Base-by-base conservation (phyloP, 2,113 vertebrate species). In the Syrmaticus mikado region DNA sequence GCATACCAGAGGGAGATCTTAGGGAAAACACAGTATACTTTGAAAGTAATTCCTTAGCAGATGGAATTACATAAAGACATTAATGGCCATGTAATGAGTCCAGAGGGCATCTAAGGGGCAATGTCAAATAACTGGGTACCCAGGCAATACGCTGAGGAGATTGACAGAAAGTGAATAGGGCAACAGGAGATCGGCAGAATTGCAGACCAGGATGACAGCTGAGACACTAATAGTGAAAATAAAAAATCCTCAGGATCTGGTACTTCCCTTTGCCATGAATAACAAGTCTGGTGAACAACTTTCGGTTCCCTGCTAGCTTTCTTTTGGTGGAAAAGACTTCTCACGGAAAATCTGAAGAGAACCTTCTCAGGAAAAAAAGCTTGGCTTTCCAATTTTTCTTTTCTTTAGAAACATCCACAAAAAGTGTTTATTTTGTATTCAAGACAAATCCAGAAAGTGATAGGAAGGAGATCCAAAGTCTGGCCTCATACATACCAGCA, bases 71-170 rank as follows among this genome's bases (percentile, higher is more conserved):
- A 86, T n/a, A 65, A 61, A 83, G 82, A 94, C 87, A 81, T 92
- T 91, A 61, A 92, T 57, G 90, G 80, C 57, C 82, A 28, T 82
- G 73, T 91, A 94, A 88, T 85, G 85, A 87, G 53, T 92, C 88
- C 83, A 92, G 19, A 94, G 89, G 45, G 90, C 80, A 94, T 89
- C 53, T 85, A 83, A 89, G 82, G 92, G 76, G 75, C 95, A 94
- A 82, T 83, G 85, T 94, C 85, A 92, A 94, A 82, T 53, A 72
- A 85, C 81, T 61, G 77, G 89, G 65, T 76, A 93, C 92, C 81
- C 50, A 66, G 53, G 72, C 68, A 84, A 62, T 92, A 58, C 40
- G 71, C 41, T 74, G 72, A 88, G 65, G 61, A 94, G 80, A 61
- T 61, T 92, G 93, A 93, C 81, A 92, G 66, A 45, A 90, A 84